These are phyloP conservation scores for Drosophila suzukii DNA, from an alignment of 1,140 invertebrate species.

Conservation along the genomic window DNA sequence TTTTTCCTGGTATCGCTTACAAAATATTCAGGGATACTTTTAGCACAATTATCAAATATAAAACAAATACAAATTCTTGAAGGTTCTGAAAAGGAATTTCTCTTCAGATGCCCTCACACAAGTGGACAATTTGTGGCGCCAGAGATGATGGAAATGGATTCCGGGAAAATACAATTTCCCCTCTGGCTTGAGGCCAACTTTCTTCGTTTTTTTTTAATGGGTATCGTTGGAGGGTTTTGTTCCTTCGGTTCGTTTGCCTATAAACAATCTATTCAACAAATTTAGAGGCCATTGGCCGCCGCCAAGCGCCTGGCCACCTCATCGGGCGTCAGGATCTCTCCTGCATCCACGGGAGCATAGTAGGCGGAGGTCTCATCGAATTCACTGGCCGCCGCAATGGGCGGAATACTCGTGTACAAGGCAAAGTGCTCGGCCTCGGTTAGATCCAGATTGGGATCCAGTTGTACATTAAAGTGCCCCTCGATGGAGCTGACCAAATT, in stretches of 20 bases:
- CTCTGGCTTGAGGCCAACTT: constrained; percentile 9
- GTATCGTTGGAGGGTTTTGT: constrained; percentile 18
- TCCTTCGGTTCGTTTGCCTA: constrained; percentile 34
- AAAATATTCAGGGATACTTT: constrained; percentile 47
- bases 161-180: background rate
- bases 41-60: constrained; percentile 63
- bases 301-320: constrained; percentile 78
- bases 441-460: constrained; percentile 86
- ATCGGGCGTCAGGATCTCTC: constrained; percentile 85
- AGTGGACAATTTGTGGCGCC: constrained; percentile 20
- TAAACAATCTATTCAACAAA: constrained; percentile 25
- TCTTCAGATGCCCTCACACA: constrained; percentile 25
- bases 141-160: background rate
- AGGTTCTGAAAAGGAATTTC: background rate
- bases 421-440: constrained; percentile 95
- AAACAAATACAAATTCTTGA: constrained; percentile 65
- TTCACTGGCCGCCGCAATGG: constrained; percentile 92
- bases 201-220: constrained; percentile 12
- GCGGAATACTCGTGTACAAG: constrained; percentile 92
- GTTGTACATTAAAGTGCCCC: constrained; percentile 76
- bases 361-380: constrained; percentile 95
- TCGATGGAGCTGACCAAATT: constrained; percentile 80
- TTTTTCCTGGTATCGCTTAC: constrained; percentile 44
- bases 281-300: constrained; percentile 56
- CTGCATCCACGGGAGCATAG: constrained; percentile 92